Conservation (phyloP, 2,113 vertebrate species). For the Oryzias javanicus region DNA sequence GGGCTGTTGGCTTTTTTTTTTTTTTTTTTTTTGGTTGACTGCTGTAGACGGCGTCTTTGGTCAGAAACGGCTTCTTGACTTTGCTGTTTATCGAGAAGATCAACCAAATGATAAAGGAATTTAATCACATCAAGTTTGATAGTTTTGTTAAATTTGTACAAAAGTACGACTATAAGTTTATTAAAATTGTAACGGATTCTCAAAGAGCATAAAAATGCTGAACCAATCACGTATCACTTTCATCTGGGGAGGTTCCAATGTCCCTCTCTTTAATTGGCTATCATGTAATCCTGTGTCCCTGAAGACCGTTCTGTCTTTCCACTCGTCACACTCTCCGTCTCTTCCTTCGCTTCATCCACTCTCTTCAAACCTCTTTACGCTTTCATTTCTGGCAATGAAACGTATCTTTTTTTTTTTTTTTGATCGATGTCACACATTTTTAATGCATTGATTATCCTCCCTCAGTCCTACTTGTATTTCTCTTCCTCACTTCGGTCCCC, state of each 20-base stretch:
- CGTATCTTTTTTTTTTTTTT: slow-evolving; percentile 1
- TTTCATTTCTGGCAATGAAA: slow-evolving; percentile 9
- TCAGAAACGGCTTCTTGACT: slow-evolving; percentile 18
- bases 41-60: slow-evolving; percentile 28
- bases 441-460: slow-evolving; percentile 21
- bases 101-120: slow-evolving; percentile 14
- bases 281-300: slow-evolving; percentile 90
- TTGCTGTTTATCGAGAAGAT: background rate
- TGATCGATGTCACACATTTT: slow-evolving; percentile 16
- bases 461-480: slow-evolving; percentile 9
- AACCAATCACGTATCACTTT: slow-evolving; percentile 68
- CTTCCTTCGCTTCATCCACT: background rate
- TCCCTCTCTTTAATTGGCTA: slow-evolving; percentile 87
- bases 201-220: slow-evolving; percentile 55
- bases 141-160: slow-evolving; percentile 11
- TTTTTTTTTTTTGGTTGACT: slow-evolving; percentile 20
- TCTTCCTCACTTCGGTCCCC: slow-evolving; percentile 12
- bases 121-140: slow-evolving; percentile 31
- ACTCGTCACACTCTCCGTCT: slow-evolving; percentile 26
- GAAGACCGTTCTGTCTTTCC: slow-evolving; percentile 47
- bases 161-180: slow-evolving; percentile 31
- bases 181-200: slow-evolving; percentile 41
- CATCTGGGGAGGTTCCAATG: slow-evolving; percentile 82
- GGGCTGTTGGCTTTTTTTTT: slow-evolving; percentile 17
- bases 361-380: background rate